Evolutionary conservation across 2,113 vertebrate species (phyloP).

Genomic region (Psittacara wagleri): DNA sequence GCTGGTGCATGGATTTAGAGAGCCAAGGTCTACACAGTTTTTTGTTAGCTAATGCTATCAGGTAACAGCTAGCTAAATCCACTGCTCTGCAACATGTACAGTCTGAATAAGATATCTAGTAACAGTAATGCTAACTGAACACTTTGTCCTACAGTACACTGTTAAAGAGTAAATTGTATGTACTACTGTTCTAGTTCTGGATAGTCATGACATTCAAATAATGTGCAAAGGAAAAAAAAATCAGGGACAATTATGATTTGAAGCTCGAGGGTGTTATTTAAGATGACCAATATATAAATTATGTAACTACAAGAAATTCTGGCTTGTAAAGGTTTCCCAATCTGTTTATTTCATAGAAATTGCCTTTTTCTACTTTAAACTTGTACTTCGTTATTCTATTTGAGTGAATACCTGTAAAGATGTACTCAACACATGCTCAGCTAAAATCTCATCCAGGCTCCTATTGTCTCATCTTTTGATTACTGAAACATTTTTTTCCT

Average conservation of each 20-base stretch:
- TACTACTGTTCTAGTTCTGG: neutral
- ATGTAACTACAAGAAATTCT: neutral
- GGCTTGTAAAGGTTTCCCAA: neutral
- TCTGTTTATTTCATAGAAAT: neutral
- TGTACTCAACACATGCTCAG: neutral
- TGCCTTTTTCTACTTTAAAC: neutral
- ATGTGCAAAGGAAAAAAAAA: neutral
- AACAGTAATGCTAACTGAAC: neutral
- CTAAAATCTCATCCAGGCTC: neutral
- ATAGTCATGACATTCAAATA: neutral
- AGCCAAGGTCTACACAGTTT: neutral
- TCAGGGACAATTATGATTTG: neutral
- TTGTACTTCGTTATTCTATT: neutral
- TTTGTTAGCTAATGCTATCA: neutral
- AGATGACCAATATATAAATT: neutral
- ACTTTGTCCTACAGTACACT: neutral
- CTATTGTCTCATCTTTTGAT: neutral
- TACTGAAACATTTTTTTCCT: neutral
- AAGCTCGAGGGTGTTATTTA: neutral
- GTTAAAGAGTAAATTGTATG: neutral
- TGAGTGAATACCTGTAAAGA: neutral
- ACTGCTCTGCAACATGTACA: neutral
- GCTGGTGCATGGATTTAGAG: neutral
- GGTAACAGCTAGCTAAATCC: neutral
- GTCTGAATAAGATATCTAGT: neutral